A percentile compares a stretch with the other conserved stretches of the same genome.
Evolutionary conservation across 2,888 invertebrate genomes (phyloP).

Genomic region (Chrysodeixis includens): DNA sequence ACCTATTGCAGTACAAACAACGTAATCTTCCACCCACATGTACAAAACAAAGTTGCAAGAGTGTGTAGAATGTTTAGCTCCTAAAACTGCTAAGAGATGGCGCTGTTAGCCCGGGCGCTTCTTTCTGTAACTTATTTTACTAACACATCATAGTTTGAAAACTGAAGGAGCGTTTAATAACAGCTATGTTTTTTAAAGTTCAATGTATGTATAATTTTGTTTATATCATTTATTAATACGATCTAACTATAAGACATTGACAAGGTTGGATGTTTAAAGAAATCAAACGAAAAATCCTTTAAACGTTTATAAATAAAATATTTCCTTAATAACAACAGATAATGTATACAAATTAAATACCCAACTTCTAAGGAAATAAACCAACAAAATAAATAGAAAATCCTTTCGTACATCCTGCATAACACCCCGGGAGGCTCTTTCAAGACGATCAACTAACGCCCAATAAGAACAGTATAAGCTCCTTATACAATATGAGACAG

Average conservation of each 20-base stretch:
- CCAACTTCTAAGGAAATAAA: neutral
- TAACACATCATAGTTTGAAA: neutral
- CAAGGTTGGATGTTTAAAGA: neutral
- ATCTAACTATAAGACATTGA: neutral
- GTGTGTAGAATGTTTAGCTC: slow-evolving; percentile 30
- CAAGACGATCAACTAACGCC: slow-evolving; percentile 55
- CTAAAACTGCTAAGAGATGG: slow-evolving; percentile 36
- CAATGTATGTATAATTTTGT: no score
- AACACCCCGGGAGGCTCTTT: slow-evolving; percentile 38
- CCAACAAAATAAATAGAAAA: slow-evolving; percentile 13
- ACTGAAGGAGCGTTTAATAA: neutral
- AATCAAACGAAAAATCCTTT: neutral
- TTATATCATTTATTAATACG: neutral
- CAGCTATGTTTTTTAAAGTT: no score
- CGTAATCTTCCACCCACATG: neutral
- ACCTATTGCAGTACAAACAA: neutral
- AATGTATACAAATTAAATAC: neutral
- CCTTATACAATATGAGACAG: slow-evolving; percentile 71
- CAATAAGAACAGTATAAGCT: slow-evolving; percentile 59
- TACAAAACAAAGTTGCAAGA: slow-evolving; percentile 18
- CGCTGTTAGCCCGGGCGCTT: slow-evolving; percentile 25
- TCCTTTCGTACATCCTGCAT: slow-evolving; percentile 14
- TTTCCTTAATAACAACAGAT: neutral
- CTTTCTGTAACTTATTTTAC: neutral
- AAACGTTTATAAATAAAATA: neutral